Base-by-base conservation (phyloP, 1,140 invertebrate species). In the Nixonia krombeini region DNA sequence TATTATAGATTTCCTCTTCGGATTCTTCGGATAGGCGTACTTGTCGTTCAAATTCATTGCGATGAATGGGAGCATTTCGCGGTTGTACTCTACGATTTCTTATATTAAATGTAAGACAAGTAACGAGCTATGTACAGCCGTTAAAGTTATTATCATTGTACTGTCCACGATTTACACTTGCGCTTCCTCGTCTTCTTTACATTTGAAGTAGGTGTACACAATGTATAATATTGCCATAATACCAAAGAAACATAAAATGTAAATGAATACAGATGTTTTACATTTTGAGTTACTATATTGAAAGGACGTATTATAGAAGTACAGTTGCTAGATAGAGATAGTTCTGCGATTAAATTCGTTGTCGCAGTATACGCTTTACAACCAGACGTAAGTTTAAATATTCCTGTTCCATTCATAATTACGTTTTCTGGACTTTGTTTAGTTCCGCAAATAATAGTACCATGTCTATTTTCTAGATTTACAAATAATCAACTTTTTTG, bases 291-390 rank as follows among this genome's bases (percentile, higher is more conserved):
- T 5, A 8, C 29, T 1, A 58, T 58, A 25, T 58, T 49, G 4
- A 51, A 50, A n/a, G 8, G 0, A 12, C 26, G 57, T 61, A 50
- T 4, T 7, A 61, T 17, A 1, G 29, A 61, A 1, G 23, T 44
- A 33, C 33, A 42, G 37, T 51, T 51, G 29, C 57, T 61, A 0
- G 10, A 35, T 21, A 17, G 51, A 0, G 40, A 21, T 8, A 8
- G 42, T 45, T 44, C 8, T 1, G 57, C 5, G 0, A 1, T 37
- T 8, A 61, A 12, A 25, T 26, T 31, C 6, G 47, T 61, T 0
- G 57, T 44, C 7, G 25, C 6, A 0, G 47, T 61, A 13, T 28
- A 61, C 0, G 46, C 57, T 25, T 61, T 51, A 44, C 57, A 61
- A 26, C 38, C 10, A 9, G 57, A 8, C 10, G 1, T n/a, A 23